Evolutionary conservation across 2,797 vertebrate genomes (phyloP), one percentile per base, ranked within the genome.

Genomic region (Tokudaia muenninki): DNA sequence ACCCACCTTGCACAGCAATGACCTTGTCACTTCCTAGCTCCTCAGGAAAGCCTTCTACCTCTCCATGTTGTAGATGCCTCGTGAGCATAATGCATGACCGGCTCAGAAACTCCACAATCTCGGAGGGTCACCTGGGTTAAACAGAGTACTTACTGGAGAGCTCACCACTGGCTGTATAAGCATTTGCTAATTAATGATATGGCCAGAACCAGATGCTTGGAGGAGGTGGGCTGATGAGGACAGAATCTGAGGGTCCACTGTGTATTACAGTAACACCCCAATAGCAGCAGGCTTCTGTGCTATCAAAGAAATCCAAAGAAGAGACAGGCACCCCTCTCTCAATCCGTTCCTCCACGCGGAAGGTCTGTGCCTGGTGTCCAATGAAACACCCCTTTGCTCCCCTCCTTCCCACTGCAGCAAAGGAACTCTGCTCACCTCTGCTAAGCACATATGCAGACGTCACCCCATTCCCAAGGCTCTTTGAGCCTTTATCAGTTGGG

Each of bases 61-160:
- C 37, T n/a, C 41, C 19, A 1, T 4, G 50, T 13, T 26, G 10
- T 11, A 0, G 10, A 4, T 21, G 21, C 11, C 34, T 78, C 8
- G 0, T 12, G 29, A 26, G 7, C 9, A 81, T 34, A 34, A 2
- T 0, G 3, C 50, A n/a, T 26, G 0, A 44, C 0, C 6, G 24
- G 7, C 14, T 2, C 29, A 9, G 1, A 1, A 9, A 14, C 10
- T 17, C 2, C 0, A 0, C 0, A 1, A 10, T 3, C 2, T 4
- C 14, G 3, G 3, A 77, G 26, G 24, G 14, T 34, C n/a, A 29
- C 86, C 9, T 2, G 13, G n/a, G 21, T 50, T n/a, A 50, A 31
- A 24, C 24, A 21, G 3, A 16, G 31, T 4, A 4, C 70, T 34
- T 67, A 22, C 44, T 16, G 26, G 8, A 1, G 2, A 12, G 52